phyloP scores from a whole-genome alignment of 2,888 invertebrate genomes.

The Athalia cordata region DNA sequence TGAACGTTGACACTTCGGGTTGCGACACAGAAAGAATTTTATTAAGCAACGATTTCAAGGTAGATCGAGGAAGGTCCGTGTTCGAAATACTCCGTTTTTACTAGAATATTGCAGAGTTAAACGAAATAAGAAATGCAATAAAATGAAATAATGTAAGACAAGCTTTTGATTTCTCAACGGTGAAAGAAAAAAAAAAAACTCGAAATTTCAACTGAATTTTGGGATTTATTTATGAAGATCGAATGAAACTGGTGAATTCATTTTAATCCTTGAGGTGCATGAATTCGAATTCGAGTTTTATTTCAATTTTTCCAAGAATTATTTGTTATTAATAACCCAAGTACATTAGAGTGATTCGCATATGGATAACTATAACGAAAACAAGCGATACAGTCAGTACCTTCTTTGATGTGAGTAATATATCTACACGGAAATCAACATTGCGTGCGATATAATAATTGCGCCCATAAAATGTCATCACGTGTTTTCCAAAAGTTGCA shows the following conservation, averaged over 20 bases:
- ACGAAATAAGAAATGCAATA: slow-evolving; percentile 1
- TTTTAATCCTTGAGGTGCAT: no score
- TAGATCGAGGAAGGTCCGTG: slow-evolving; percentile 52
- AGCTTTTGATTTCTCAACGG: neutral
- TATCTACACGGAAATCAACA: slow-evolving; percentile 1
- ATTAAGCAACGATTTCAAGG: slow-evolving; percentile 46
- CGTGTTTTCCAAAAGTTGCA: neutral
- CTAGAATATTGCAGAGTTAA: neutral
- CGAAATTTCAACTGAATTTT: no score
- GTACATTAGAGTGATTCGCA: neutral
- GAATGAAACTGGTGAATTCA: no score
- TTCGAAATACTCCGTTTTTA: slow-evolving; percentile 42
- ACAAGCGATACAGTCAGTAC: neutral
- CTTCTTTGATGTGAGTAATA: neutral
- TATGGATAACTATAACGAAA: neutral
- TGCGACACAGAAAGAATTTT: slow-evolving; percentile 20
- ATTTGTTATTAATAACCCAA: no score
- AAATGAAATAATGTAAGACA: slow-evolving; percentile 7
- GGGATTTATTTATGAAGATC: no score
- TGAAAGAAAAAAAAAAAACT: no score
- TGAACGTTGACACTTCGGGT: slow-evolving; percentile 9
- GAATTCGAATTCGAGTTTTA: no score
- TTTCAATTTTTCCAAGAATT: no score
- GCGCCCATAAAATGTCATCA: neutral
- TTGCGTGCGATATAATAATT: slow-evolving; percentile 1